Conservation (phyloP, 92 coral and sea anemone species). For the Palythoa heliodiscus region DNA sequence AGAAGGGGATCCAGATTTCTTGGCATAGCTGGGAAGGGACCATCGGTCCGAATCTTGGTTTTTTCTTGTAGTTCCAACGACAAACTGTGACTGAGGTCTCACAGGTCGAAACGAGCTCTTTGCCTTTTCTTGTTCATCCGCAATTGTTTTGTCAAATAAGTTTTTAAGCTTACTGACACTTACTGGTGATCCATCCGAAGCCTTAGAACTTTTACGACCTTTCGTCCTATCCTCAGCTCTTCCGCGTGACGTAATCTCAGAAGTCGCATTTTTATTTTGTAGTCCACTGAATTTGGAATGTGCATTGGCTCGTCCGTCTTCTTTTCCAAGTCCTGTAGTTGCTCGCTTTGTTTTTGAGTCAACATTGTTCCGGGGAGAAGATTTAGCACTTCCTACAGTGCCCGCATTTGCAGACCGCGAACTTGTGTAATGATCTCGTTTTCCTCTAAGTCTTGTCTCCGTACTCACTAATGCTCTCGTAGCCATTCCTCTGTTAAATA, state of each 20-base stretch:
- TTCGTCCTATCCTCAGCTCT: conserved; percentile 43
- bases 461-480: conserved; percentile 58
- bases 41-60: conserved; percentile 60
- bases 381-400: background rate
- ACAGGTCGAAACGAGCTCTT: conserved; percentile 31
- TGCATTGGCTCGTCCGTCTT: conserved; percentile 47
- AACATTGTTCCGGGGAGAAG: conserved; percentile 49
- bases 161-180: conserved; percentile 84
- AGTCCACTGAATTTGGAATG: conserved; percentile 60
- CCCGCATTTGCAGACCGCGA: conserved; percentile 44
- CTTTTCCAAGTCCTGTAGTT: conserved; percentile 50
- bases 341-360: conserved; percentile 61
- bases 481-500: conserved; percentile 44
- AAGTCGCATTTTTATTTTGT: conserved; percentile 63
- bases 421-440: conserved; percentile 45
- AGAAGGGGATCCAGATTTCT: conserved; percentile 60
- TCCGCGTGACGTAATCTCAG: conserved; percentile 36
- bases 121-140: conserved; percentile 66
- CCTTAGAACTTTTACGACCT: conserved; percentile 28
- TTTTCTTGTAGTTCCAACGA: conserved; percentile 37
- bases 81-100: conserved; percentile 77
- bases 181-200: conserved; percentile 46
- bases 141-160: conserved; percentile 82
- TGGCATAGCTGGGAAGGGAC: conserved; percentile 85
- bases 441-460: conserved; percentile 62